Percentiles rank a stretch among this genome's conserved stretches.
phyloP scores from a whole-genome alignment of 2,113 vertebrate species.

The Setophaga coronata region DNA sequence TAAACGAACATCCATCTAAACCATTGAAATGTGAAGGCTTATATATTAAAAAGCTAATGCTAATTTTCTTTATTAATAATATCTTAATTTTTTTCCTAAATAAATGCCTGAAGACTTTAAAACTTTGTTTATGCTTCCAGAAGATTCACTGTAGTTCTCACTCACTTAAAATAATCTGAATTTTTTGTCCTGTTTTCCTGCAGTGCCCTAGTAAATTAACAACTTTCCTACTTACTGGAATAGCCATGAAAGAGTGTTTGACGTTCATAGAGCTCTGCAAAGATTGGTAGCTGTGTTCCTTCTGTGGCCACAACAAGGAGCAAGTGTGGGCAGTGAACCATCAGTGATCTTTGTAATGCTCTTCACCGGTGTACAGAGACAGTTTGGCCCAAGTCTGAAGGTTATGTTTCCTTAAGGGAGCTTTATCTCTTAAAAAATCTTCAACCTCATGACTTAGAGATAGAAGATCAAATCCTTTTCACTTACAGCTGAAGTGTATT shows the following conservation, averaged over 20 bases:
- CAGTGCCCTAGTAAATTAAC: not conserved
- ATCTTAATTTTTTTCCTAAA: not conserved
- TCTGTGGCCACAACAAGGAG: not conserved
- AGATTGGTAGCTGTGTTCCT: not conserved
- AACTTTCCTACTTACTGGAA: not conserved
- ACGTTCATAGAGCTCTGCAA: not conserved
- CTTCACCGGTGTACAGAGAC: not conserved
- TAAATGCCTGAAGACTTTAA: not conserved
- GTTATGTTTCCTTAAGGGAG: not conserved
- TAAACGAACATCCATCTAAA: slow-evolving; percentile 31
- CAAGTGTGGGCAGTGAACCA: not conserved
- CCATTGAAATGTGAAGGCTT: slow-evolving; percentile 28
- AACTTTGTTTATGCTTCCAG: not conserved
- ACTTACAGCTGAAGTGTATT: not conserved
- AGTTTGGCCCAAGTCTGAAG: not conserved
- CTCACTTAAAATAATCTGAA: not conserved
- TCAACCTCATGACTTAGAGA: not conserved
- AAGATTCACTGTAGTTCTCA: not conserved
- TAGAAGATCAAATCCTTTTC: not conserved
- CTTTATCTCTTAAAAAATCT: not conserved
- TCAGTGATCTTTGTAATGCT: not conserved
- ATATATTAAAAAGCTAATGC: slow-evolving; percentile 21
- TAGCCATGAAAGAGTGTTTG: not conserved
- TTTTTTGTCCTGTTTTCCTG: not conserved
- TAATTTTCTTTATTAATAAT: not conserved